phyloP scores from a whole-genome alignment of 2,113 vertebrate species.

The Crotalus tigris region DNA sequence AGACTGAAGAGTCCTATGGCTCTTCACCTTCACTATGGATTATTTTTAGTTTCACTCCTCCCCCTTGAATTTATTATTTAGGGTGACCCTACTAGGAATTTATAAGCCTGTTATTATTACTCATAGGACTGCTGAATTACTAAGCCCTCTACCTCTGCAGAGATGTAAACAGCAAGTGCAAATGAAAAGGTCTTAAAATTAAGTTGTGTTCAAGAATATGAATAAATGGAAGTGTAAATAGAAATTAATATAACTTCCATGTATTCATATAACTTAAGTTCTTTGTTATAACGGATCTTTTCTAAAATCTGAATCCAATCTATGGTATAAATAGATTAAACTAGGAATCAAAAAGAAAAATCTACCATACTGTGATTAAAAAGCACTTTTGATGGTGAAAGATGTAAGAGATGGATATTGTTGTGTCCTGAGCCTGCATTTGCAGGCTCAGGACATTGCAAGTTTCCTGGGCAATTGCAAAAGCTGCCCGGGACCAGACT shows the following conservation, averaged over 20 bases:
- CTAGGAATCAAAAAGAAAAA: neutral
- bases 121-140: neutral
- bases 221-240: neutral
- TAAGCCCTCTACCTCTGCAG: neutral
- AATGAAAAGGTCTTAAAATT: neutral
- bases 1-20: neutral
- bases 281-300: neutral
- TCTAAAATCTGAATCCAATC: neutral
- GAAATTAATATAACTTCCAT: neutral
- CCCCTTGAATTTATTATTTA: neutral
- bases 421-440: too few relatives aligned
- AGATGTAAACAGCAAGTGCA: neutral
- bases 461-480: too few relatives aligned
- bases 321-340: neutral
- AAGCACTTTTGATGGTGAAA: neutral
- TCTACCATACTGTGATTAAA: neutral
- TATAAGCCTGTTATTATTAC: neutral
- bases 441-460: too few relatives aligned
- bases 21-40: neutral
- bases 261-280: neutral
- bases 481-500: too few relatives aligned
- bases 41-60: neutral
- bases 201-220: neutral
- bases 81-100: neutral
- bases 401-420: neutral